Base-by-base conservation (phyloP, 2,113 vertebrate genomes). In the Cepphus grylle region DNA sequence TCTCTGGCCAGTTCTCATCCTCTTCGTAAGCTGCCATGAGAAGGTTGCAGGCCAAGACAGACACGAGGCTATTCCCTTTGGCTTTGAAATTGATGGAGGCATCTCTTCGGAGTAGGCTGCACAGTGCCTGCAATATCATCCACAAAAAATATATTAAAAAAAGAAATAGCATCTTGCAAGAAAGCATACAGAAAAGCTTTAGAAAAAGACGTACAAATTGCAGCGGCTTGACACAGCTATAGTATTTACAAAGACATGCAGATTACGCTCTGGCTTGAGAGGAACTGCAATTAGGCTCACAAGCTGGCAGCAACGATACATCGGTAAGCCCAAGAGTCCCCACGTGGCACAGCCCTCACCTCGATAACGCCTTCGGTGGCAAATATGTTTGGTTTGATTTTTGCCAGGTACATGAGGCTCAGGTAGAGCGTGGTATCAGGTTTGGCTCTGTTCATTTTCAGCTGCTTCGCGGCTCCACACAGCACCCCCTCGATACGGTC, bases 1-100 rank as follows among this genome's bases (percentile, higher is more conserved):
- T 99, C 96, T 99, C 99, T 0, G 99, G 99, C 99, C 99, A 99
- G 98, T 99, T 99, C 94, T 99, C 99, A 1, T 99, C 99, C 74
- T 99, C 99, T 91, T 99, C 99, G 0, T 99, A 99, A 0, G 99
- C 99, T 2, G 99, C 99, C 99, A 99, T 99, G 73, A 99, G 98
- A 29, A 99, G 98, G 96, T 99, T 99, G 88, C 99, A 99, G 32
- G 99, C 98, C 77, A 99, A 97, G 82, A 99, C 99, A 2, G 99
- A 99, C 76, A 99, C 99, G 3, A 99, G 98, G 91, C 99, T 99
- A 87, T 99, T 99, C 15, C 99, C 99, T 97, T 99, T 99, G 71
- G 99, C 99, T 97, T 99, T 99, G 96, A 99, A 99, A 96, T 99
- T 99, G 95, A 99, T 99, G 11, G 99, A 99, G 77, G 99, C 98